Base-by-base conservation (phyloP, 2,888 invertebrate species). In the Epinotia ramella region DNA sequence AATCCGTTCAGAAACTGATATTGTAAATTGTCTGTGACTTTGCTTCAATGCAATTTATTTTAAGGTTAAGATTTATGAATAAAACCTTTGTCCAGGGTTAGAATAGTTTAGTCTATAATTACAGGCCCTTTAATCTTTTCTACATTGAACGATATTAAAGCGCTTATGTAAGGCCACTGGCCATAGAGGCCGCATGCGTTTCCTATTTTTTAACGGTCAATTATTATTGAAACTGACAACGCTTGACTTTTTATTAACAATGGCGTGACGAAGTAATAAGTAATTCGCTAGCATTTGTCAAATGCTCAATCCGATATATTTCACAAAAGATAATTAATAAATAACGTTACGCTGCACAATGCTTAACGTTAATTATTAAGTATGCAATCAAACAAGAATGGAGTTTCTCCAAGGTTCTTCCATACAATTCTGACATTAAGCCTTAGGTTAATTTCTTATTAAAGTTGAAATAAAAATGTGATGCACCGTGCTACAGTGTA, bases 91-190 rank as follows among this genome's bases (percentile, higher is more conserved):
- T 76, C 67, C 76, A 76, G 76, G 76, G 76, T 76, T 76, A 72
- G 7, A 72, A 72, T 44, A 56, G 76, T 76, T 76, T 67, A 76
- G 28, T 60, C 53, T 71, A 40, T 73, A 76, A 76, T 76, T 72
- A 76, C 44, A 20, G 57, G 44, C 76, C 76, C 76, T 72, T 75
- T 73, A 71, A 77, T 77, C 66, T 73, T 73, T 77, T 63, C 77
- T 77, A 49, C 74, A 74, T 77, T 77, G 74, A 77, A 73, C 69
- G 66, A 63, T 67, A 74, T 66, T 74, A 49, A 53, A 62, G 18
- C 65, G 69, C n/a, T 20, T 67, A 62, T 65, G 73, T 78, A 78
- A 80, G 78, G 78, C 77, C 79, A 75, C 66, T 79, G 78, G 76
- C 76, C 79, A 79, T 74, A 76, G 73, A 79, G 80, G 79, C 73